Evolutionary conservation across 2,888 invertebrate genomes (phyloP).

Genomic region (Andrena hattorfiana): DNA sequence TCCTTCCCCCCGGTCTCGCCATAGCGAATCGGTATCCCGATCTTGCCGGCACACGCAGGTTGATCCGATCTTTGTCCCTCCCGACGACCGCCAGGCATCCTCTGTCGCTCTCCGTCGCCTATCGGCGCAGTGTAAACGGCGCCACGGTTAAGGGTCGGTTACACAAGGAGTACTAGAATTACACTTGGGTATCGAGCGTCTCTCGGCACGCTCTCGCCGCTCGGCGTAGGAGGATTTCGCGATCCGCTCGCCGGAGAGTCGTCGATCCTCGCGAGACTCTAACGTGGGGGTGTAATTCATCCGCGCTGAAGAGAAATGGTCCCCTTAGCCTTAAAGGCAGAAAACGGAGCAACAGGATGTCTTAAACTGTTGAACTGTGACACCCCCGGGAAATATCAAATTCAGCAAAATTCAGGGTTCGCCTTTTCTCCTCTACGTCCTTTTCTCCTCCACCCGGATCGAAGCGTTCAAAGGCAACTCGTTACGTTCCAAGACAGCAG

Average conservation of each 20-base stretch:
- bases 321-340: not conserved
- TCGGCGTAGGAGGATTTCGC: conserved; percentile 34
- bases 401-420: not conserved
- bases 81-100: not conserved
- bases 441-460: not conserved
- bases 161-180: conserved; percentile 54
- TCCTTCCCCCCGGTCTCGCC: conserved; percentile 25
- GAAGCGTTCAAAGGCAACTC: not conserved
- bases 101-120: conserved; percentile 23
- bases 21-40: conserved; percentile 59
- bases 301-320: not conserved
- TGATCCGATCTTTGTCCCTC: conserved; percentile 59
- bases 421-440: not conserved
- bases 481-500: not conserved
- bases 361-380: too few species aligned
- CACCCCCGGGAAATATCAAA: not conserved
- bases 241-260: conserved; percentile 44
- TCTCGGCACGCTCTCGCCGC: conserved; percentile 27
- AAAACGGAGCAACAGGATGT: not conserved
- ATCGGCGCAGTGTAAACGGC: conserved; percentile 51
- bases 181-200: conserved; percentile 48
- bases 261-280: conserved; percentile 15
- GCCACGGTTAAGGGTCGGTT: conserved; percentile 63
- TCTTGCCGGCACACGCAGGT: conserved; percentile 71
- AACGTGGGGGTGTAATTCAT: conserved; percentile 19